A percentile compares a stretch with the other conserved stretches of the same genome.
These are phyloP conservation scores for Tiliqua scincoides DNA, from an alignment of 2,113 vertebrate genomes.

Conservation along the genomic window DNA sequence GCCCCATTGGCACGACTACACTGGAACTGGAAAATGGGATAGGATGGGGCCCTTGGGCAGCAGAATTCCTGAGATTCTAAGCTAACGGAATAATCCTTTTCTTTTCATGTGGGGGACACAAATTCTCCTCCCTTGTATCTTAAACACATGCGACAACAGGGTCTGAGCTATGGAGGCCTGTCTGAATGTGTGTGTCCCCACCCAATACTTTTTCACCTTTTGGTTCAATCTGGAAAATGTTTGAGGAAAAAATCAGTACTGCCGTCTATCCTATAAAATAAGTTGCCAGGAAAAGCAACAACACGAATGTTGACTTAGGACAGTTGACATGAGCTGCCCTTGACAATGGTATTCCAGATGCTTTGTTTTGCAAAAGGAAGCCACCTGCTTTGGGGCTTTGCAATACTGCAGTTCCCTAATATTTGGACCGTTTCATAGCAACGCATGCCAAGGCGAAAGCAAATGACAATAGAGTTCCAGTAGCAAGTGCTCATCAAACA, in stretches of 20 bases:
- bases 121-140: background rate
- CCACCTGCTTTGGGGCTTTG: conserved; percentile 14
- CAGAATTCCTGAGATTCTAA: background rate
- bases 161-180: background rate
- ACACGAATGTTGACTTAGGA: background rate
- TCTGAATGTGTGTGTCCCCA: too few species aligned
- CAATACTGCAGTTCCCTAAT: conserved; percentile 62
- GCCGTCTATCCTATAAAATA: background rate
- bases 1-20: too few species aligned
- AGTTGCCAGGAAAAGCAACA: background rate
- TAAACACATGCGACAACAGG: too few species aligned
- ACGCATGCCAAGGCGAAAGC: conserved; percentile 51
- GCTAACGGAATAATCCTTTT: too few species aligned
- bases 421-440: conserved; percentile 74
- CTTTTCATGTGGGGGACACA: background rate
- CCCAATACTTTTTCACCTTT: too few species aligned
- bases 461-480: conserved; percentile 55
- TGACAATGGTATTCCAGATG: conserved; percentile 58
- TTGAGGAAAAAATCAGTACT: background rate
- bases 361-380: conserved; percentile 49
- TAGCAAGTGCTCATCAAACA: background rate
- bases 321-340: background rate
- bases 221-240: background rate
- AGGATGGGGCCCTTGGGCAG: background rate
- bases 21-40: too few species aligned